phyloP scores from a whole-genome alignment of 2,888 invertebrate species.

The Labia minor region DNA sequence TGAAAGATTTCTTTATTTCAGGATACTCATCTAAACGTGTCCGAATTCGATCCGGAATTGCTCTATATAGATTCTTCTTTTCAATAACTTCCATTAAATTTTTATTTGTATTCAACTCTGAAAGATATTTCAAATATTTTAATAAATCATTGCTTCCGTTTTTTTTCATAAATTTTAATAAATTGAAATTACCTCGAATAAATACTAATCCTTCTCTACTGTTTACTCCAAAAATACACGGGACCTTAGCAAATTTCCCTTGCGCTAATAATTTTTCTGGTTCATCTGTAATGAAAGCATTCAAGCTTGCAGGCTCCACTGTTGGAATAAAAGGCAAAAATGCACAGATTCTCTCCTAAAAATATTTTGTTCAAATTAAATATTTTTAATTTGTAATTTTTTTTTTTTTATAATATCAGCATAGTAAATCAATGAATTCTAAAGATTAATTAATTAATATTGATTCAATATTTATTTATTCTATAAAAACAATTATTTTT shows the following conservation, averaged over 20 bases:
- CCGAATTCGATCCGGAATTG: neutral
- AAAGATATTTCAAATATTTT: neutral
- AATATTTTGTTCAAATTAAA: neutral
- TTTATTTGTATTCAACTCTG: neutral
- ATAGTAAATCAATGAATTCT: too few species aligned
- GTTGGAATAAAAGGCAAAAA: neutral
- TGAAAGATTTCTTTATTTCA: neutral
- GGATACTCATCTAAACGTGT: neutral
- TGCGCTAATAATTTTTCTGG: neutral
- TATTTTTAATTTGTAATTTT: neutral
- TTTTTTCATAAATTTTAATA: too few species aligned
- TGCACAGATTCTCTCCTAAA: neutral
- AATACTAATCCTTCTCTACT: neutral
- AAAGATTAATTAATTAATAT: too few species aligned
- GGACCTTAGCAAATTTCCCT: neutral
- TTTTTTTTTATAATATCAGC: too few species aligned
- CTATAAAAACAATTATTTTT: too few species aligned
- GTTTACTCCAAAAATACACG: neutral
- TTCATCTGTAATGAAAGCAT: neutral
- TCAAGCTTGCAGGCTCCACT: neutral
- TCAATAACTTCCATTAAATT: neutral
- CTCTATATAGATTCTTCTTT: neutral
- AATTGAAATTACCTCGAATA: neutral
- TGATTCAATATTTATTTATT: too few species aligned
- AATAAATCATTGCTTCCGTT: too few species aligned